phyloP scores from a whole-genome alignment of 2,888 invertebrate species.

The Antheraea assamensis region DNA sequence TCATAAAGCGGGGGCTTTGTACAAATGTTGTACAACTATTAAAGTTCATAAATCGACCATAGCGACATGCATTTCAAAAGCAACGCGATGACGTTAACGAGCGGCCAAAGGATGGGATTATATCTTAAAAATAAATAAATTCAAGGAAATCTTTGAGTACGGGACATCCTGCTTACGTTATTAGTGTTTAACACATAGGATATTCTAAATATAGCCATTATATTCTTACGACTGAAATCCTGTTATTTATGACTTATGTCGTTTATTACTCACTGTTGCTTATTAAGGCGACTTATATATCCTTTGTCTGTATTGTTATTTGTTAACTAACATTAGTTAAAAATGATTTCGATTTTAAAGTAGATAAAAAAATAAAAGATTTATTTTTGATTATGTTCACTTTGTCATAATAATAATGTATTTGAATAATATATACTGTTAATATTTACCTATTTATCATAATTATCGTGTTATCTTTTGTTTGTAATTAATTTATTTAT shows the following conservation, averaged over 20 bases:
- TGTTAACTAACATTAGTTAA: background rate
- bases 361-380: background rate
- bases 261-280: constrained; percentile 2
- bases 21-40: background rate
- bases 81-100: constrained; percentile 28
- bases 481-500: background rate
- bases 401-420: background rate
- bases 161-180: constrained; percentile 25
- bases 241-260: constrained; percentile 3
- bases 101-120: constrained; percentile 30
- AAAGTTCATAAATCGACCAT: background rate
- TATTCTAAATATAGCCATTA: background rate
- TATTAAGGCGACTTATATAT: background rate
- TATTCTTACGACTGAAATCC: background rate
- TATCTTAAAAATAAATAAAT: constrained; percentile 22
- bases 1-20: too few relatives aligned
- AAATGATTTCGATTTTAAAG: background rate
- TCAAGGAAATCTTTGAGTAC: constrained; percentile 36
- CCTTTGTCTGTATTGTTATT: constrained; percentile 3
- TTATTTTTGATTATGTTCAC: background rate
- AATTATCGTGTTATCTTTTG: background rate
- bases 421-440: background rate
- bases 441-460: background rate
- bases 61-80: constrained; percentile 25
- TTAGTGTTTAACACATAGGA: constrained; percentile 4